Base-by-base conservation (phyloP, 2,888 invertebrate genomes). In the Caenorhabditis sp. region DNA sequence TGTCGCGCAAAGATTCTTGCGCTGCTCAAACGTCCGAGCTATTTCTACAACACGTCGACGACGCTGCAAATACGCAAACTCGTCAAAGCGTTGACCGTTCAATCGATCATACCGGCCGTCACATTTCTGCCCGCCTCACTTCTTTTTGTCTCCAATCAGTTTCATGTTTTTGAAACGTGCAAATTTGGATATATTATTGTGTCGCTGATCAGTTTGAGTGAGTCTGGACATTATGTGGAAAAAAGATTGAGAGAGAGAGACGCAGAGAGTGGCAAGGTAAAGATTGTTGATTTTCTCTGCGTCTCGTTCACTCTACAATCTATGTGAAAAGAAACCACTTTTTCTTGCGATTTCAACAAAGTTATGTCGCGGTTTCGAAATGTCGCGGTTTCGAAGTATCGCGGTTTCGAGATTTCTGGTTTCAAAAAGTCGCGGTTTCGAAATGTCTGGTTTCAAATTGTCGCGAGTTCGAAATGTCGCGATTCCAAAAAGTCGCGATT, bases 101-200 rank as follows among this genome's bases (percentile, higher is more conserved):
- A 66, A 27, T 73, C 66, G 14, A 55, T 73, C 51, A 66, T 73
- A 31, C 68, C 68, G 3, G 58, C 68, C 3, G 65, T 73, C 59
- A 66, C 72, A 1, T 49, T 72, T 1, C 67, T 72, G 6, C 72
- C 72, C 0, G 67, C 72, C 0, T 72, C 72, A 0, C 27, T 72
- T 17, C 67, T 68, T 23, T 72, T 68, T 27, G 37, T 73, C 1
- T 69, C 63, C 1, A 73, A 49, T 1, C 73, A 73, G 49, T 66
- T 73, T 51, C 66, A 69, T 57, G 58, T 73, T 37, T 55, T 73
- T 19, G 73, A 73, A 27, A 73, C 73, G 1, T 62, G 64, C 1
- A 66, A 69, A 50, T 73, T 69, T 53, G 69, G 69, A 19, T 73
- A 73, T 27, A 58, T 73, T 1, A 69, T 73, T 55, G 66, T 73